These are phyloP conservation scores for Actinemys pallida DNA, from an alignment of 2,113 vertebrate genomes.

Conservation along the genomic window DNA sequence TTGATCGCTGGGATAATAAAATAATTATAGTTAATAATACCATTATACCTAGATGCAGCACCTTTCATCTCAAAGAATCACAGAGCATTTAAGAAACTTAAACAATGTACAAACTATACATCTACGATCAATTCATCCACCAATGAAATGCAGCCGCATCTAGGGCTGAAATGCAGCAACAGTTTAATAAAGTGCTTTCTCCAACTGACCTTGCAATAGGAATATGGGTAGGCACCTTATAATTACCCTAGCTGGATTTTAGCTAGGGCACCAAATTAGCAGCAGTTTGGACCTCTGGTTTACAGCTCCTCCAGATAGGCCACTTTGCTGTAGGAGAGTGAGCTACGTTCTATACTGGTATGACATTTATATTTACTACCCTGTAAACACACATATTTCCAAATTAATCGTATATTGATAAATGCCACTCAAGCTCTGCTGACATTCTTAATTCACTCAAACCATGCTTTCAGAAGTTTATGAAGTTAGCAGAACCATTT, in stretches of 20 bases:
- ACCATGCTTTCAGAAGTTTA: slow-evolving; percentile 55
- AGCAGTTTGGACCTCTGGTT: background rate
- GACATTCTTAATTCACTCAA: slow-evolving; percentile 61
- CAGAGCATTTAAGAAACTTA: background rate
- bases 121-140: background rate
- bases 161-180: background rate
- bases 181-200: background rate
- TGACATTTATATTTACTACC: background rate
- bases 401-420: slow-evolving; percentile 57
- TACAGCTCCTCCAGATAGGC: background rate
- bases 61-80: accelerated
- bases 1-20: background rate
- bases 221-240: background rate
- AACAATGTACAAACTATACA: background rate
- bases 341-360: accelerated
- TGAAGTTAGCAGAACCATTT: slow-evolving; percentile 68
- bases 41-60: background rate
- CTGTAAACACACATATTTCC: slow-evolving; percentile 41
- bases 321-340: background rate
- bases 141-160: background rate
- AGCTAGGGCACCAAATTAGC: background rate
- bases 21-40: background rate
- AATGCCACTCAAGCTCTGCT: slow-evolving; percentile 41
- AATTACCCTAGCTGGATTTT: background rate
- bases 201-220: background rate